These are phyloP conservation scores for Dreissena polymorpha DNA, from an alignment of 1,140 invertebrate genomes.

Conservation along the genomic window DNA sequence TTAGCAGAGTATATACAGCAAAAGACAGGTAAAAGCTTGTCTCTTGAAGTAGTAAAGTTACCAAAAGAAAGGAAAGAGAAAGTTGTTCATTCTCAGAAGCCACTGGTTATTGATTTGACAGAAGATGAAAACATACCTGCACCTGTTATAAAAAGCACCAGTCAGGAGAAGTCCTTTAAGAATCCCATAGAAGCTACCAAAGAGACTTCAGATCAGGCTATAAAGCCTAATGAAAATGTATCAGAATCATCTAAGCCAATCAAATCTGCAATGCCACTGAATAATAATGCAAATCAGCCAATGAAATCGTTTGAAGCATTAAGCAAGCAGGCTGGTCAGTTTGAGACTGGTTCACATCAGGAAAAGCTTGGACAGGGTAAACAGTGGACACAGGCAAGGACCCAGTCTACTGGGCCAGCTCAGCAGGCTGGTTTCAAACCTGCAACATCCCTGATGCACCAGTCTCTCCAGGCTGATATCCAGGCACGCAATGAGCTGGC, in stretches of 20 bases:
- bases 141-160: too few species aligned
- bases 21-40: constrained; percentile 38
- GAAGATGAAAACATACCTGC: constrained; percentile 45
- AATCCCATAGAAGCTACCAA: background rate
- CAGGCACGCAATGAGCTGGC: constrained; percentile 52
- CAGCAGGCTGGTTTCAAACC: constrained; percentile 7
- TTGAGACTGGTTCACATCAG: constrained; percentile 21
- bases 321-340: constrained; percentile 11
- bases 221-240: background rate
- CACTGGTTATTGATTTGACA: constrained; percentile 42
- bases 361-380: constrained; percentile 8
- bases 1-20: constrained; percentile 51
- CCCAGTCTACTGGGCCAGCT: background rate
- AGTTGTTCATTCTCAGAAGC: constrained; percentile 14
- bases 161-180: too few species aligned
- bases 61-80: background rate
- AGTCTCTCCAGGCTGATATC: constrained; percentile 52
- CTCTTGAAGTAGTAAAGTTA: background rate
- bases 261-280: background rate
- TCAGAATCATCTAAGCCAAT: background rate
- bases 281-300: background rate
- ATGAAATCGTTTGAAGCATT: constrained; percentile 28
- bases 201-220: too few species aligned
- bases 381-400: constrained; percentile 24
- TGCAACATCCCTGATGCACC: constrained; percentile 30